Base-by-base conservation (phyloP, 2,797 vertebrate genomes). In the Rhinoraja longicauda region DNA sequence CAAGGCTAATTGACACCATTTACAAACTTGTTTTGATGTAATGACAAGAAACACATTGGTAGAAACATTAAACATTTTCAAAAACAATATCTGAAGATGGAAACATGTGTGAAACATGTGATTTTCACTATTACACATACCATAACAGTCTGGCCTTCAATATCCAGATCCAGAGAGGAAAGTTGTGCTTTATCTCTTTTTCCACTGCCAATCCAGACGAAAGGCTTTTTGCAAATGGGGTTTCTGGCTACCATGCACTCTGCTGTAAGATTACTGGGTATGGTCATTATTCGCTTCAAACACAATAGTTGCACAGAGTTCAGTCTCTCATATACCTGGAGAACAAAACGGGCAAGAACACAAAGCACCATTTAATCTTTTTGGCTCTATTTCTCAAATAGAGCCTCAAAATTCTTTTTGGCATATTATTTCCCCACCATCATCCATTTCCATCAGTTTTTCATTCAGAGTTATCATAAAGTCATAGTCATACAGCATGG, bases 221-320 rank as follows among this genome's bases (percentile, higher is more conserved):
- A 94, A 26, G 95, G 94, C 32, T 94, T 95, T 90, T 94, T 95
- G 93, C 95, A 94, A 93, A 93, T 95, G 76, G 94, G 95, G 32
- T 90, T 95, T 77, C 96, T 94, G 93, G 97, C 95, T 0, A 96
- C 94, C 93, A 99, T 96, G 94, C 98, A 99, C 93, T 99, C 98
- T 0, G 97, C 96, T 24, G 93, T 95, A 26, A 96, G 93, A 0
- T 95, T 94, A 79, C 95, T 95, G 7, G 96, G 95, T 79, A 98
- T 94, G 24, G 94, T 94, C 94, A 97, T 93, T 93, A 96, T 96
- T 94, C 96, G 97, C 96, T 97, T 97, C 93, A 99, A 96, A 94
- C 98, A 98, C 94, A 98, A 94, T 93, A 99, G 97, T 90, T 98
- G 97, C 19, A 97, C 98, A 0, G 98, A 98, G 93, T 97, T 98